Percentiles rank a stretch among this genome's conserved stretches.
Evolutionary conservation across 2,888 invertebrate species (phyloP).

Genomic region (Platycheirus albimanus): DNA sequence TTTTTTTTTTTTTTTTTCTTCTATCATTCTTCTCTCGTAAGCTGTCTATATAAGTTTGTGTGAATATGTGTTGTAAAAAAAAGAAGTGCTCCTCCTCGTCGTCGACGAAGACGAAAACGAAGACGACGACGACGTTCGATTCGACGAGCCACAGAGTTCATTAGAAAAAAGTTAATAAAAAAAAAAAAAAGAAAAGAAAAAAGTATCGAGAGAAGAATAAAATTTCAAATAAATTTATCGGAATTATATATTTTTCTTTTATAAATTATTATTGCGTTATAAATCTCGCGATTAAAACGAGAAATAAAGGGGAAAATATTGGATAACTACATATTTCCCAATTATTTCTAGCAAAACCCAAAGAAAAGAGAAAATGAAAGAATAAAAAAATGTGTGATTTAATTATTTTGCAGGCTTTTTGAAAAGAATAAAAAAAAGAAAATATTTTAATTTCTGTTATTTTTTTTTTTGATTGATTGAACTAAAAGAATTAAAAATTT

Average conservation of each 20-base stretch:
- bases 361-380: too few species aligned
- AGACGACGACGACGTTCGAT: too few species aligned
- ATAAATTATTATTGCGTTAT: slow-evolving; percentile 33
- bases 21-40: slow-evolving; percentile 54
- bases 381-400: slow-evolving; percentile 35
- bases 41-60: slow-evolving; percentile 65
- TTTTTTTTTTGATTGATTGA: slow-evolving; percentile 62
- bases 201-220: slow-evolving; percentile 67
- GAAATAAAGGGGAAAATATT: slow-evolving; percentile 69
- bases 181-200: slow-evolving; percentile 59
- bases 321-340: slow-evolving; percentile 69
- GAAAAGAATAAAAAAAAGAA: neutral
- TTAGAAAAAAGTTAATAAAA: too few species aligned
- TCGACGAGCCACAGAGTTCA: slow-evolving; percentile 56
- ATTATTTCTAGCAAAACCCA: slow-evolving; percentile 43
- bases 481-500: slow-evolving; percentile 61
- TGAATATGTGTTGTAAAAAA: slow-evolving; percentile 63
- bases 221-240: slow-evolving; percentile 55
- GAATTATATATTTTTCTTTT: slow-evolving; percentile 50
- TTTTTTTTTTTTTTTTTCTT: slow-evolving; percentile 63
- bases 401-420: slow-evolving; percentile 44
- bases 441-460: slow-evolving; percentile 36
- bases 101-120: neutral
- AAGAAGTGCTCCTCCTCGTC: slow-evolving; percentile 37
- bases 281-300: slow-evolving; percentile 34